Evolutionary conservation across 2,888 invertebrate species (phyloP).

Genomic region (Drosophila quasianomalipes): DNA sequence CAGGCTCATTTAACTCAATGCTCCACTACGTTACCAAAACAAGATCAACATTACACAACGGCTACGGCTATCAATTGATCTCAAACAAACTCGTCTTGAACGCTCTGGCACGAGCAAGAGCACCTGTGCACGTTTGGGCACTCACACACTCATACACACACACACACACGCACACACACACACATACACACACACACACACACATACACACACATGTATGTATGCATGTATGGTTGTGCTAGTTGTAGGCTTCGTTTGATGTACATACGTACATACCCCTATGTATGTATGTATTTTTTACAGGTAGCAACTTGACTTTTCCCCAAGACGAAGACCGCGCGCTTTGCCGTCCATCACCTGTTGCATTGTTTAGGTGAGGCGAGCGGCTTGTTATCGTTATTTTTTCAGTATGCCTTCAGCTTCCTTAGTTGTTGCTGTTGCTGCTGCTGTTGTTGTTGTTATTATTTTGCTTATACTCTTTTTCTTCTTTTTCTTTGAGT

Average conservation of each 20-base stretch:
- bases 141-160: conserved; percentile 16
- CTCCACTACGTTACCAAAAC: conserved; percentile 79
- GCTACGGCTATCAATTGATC: conserved; percentile 75
- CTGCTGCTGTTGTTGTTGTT: conserved; percentile 11
- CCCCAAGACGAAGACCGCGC: conserved; percentile 57
- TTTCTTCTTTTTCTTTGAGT: conserved; percentile 25
- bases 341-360: conserved; percentile 69
- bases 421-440: conserved; percentile 32
- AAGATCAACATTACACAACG: conserved; percentile 80
- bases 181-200: conserved; percentile 2
- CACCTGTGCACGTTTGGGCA: conserved; percentile 58
- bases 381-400: conserved; percentile 54
- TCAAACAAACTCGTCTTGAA: conserved; percentile 70
- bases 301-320: conserved; percentile 76
- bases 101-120: conserved; percentile 53
- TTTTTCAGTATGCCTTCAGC: conserved; percentile 31
- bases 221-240: conserved; percentile 18
- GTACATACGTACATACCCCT: conserved; percentile 22
- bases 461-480: conserved; percentile 33
- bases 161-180: neutral
- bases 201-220: neutral
- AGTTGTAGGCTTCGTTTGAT: conserved; percentile 57
- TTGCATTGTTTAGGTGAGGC: conserved; percentile 59
- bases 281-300: conserved; percentile 30
- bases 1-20: conserved; percentile 76